phyloP scores from a whole-genome alignment of 2,797 vertebrate species.

The Halcyon leucocephala region DNA sequence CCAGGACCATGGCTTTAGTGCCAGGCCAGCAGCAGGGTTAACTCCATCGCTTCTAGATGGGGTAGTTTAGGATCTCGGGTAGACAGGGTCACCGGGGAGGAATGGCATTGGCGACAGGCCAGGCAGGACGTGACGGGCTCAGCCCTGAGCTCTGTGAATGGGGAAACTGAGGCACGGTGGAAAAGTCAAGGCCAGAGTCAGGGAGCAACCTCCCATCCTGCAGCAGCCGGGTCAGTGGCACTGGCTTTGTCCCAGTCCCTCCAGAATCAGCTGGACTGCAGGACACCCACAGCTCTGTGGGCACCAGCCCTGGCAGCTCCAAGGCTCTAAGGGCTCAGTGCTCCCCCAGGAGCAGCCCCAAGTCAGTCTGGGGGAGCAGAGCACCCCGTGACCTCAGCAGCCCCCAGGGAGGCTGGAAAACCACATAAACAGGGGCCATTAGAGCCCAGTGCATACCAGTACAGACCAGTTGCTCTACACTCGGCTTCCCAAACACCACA shows the following conservation, averaged over 20 bases:
- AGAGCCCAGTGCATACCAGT: not conserved
- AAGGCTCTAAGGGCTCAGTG: not conserved
- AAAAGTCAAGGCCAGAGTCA: not conserved
- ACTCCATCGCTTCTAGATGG: not conserved
- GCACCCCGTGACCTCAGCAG: not conserved
- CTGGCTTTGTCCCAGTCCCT: rapidly evolving
- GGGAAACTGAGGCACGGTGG: not conserved
- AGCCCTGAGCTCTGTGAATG: not conserved
- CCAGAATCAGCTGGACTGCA: no score
- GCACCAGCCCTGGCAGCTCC: not conserved
- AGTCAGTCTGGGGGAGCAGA: rapidly evolving
- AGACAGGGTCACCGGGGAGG: not conserved
- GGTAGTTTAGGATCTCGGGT: not conserved
- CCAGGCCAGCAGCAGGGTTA: rapidly evolving
- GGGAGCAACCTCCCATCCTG: not conserved
- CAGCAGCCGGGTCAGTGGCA: not conserved
- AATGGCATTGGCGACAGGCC: rapidly evolving
- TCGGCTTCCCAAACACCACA: not conserved
- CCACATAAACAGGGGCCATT: rapidly evolving
- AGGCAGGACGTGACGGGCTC: rapidly evolving
- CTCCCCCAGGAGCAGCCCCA: not conserved
- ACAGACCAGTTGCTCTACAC: not conserved
- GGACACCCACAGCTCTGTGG: not conserved
- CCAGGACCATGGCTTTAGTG: no score
- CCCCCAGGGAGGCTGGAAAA: not conserved